Evolutionary conservation across 1,140 invertebrate species (phyloP).

Genomic region (Drosophila kepulauana): DNA sequence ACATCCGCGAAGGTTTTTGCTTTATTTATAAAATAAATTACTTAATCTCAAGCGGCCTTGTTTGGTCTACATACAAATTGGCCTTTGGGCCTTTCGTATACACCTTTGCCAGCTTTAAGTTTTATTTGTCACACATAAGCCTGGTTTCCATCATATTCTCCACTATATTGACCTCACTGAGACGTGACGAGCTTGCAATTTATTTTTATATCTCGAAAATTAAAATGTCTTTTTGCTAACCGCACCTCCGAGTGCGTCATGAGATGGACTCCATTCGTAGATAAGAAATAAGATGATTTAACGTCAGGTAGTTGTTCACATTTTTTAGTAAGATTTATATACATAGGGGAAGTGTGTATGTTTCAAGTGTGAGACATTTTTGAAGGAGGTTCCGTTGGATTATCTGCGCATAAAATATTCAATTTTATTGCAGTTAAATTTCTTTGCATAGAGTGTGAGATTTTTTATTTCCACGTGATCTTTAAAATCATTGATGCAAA

Average conservation of each 20-base stretch:
- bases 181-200: conserved; percentile 49
- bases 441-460: background rate
- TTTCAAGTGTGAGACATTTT: conserved; percentile 31
- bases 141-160: conserved; percentile 25
- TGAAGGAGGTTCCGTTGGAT: background rate
- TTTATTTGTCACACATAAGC: conserved; percentile 13
- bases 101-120: conserved; percentile 4
- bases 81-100: background rate
- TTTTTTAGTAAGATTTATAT: background rate
- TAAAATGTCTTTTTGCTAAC: conserved; percentile 20
- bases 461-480: background rate
- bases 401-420: too few relatives aligned
- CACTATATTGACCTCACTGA: conserved; percentile 45
- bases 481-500: too few relatives aligned
- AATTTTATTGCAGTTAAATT: background rate
- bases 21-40: background rate
- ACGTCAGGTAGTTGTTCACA: background rate
- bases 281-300: conserved; percentile 34
- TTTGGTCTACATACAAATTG: conserved; percentile 4
- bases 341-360: background rate
- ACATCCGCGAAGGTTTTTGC: background rate
- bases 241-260: conserved; percentile 38
- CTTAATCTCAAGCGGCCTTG: background rate
- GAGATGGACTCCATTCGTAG: background rate
- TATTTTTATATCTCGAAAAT: conserved; percentile 18